Evolutionary conservation across 2,888 invertebrate genomes (phyloP).

Genomic region (Notodonta dromedarius): DNA sequence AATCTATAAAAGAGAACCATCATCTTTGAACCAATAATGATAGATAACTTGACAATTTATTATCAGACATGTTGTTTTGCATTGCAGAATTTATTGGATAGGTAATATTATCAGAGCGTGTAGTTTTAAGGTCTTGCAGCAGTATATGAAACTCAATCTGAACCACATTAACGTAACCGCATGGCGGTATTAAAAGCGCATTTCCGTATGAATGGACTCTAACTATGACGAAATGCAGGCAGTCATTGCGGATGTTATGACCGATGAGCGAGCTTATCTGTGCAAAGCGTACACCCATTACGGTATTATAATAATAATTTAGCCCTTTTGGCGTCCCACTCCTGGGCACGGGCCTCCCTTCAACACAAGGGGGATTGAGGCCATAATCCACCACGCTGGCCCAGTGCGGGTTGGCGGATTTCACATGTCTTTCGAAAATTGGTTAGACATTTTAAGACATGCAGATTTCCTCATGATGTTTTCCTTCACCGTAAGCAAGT

Average conservation of each 20-base stretch:
- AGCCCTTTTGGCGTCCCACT: too few species aligned
- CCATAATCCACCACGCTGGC: too few species aligned
- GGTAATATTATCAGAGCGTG: slow-evolving; percentile 29
- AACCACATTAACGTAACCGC: slow-evolving; percentile 48
- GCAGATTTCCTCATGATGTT: too few species aligned
- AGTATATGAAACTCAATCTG: slow-evolving; percentile 42
- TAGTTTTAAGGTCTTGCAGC: slow-evolving; percentile 28
- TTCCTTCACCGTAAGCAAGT: too few species aligned
- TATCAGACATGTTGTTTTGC: slow-evolving; percentile 20
- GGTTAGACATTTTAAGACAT: too few species aligned
- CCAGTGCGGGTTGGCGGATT: too few species aligned
- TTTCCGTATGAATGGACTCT: slow-evolving; percentile 64
- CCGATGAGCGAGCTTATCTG: slow-evolving; percentile 41
- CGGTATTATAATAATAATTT: slow-evolving; percentile 37
- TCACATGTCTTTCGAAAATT: too few species aligned
- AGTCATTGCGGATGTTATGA: slow-evolving; percentile 47
- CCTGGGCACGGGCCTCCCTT: too few species aligned
- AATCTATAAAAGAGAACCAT: slow-evolving; percentile 36
- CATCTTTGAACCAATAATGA: slow-evolving; percentile 49
- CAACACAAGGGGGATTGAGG: too few species aligned
- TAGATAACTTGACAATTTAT: slow-evolving; percentile 25
- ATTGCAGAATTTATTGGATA: slow-evolving; percentile 12
- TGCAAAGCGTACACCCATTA: slow-evolving; percentile 26
- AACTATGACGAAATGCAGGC: slow-evolving; percentile 49
- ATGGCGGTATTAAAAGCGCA: slow-evolving; percentile 43